Evolutionary conservation across 2,797 vertebrate species (phyloP), one percentile per base, ranked within the genome.

Genomic region (Sebastes aleutianus): DNA sequence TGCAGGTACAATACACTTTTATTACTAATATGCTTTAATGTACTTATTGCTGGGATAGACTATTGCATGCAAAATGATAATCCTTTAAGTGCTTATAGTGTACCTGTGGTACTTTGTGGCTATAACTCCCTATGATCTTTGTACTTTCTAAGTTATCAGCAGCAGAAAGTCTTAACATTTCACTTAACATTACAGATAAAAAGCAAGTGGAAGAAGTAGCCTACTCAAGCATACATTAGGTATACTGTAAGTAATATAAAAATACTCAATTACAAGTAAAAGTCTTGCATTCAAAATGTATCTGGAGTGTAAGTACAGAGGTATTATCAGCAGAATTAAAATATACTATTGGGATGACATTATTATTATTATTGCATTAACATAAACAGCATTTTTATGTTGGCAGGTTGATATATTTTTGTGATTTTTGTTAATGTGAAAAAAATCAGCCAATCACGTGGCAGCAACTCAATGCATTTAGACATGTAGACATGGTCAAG

Each of bases 1-100:
- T 95, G 94, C 93, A 95, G 94, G 93, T 94, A 88, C 29, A 63
- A 72, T 24, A 32, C 36, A 57, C 43, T 64, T n/a, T 63, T 63
- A 34, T 71, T 34, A 20, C 57, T 78, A 18, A 18, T 31, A 6
- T 34, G 18, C 9, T 57, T 50, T 63, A 3, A 57, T 87, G 59
- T 6, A n/a, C 0, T 27, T 6, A 14, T 26, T 79, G 18, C 20
- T 59, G 7, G 16, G n/a, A 22, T 3, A 27, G 9, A 29, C 3
- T 27, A 47, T 47, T 1, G 22, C 20, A 65, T 36, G 47, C 34
- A 58, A 5, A 9, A 1, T 0, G 3, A 56, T 59, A 31, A 32
- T 69, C 9, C 3, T 65, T 24, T n/a, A 4, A 31, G n/a, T 50
- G 8, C 6, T 31, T 9, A 6, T 24, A 13, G 16, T 66, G 6